Conservation (phyloP, 2,888 invertebrate genomes). For the Leptinotarsa peninsularis region DNA sequence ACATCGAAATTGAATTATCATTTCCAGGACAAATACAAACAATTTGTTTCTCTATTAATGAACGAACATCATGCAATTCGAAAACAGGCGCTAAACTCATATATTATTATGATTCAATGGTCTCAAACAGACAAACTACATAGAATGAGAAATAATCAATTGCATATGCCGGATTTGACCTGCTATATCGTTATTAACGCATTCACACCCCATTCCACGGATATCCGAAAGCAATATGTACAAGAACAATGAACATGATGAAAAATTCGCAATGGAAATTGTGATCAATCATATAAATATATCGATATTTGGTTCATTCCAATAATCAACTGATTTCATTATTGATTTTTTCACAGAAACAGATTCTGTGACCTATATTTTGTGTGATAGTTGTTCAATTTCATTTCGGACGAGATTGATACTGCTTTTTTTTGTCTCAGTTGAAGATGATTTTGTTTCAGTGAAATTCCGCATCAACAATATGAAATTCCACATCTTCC, state of each 20-base stretch:
- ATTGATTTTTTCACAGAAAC: too few species aligned
- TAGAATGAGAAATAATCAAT: slow-evolving; percentile 1
- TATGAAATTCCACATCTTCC: neutral
- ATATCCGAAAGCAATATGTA: neutral
- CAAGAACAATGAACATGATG: neutral
- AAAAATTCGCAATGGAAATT: too few species aligned
- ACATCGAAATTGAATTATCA: too few species aligned
- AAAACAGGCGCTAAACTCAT: neutral
- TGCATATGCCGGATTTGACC: neutral
- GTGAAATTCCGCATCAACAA: too few species aligned
- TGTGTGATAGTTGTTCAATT: too few species aligned
- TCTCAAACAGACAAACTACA: neutral
- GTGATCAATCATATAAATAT: too few species aligned
- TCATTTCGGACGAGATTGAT: too few species aligned
- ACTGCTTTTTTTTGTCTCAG: too few species aligned
- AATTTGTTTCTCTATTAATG: neutral
- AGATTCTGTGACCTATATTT: too few species aligned
- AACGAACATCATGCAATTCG: neutral
- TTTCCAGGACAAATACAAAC: neutral
- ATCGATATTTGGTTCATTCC: too few species aligned
- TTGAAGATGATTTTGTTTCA: too few species aligned
- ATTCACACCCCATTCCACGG: neutral
- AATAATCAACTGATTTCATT: too few species aligned
- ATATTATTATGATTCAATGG: slow-evolving; percentile 11
- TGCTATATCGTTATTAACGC: neutral